These are phyloP conservation scores for Bucco capensis DNA, from an alignment of 2,113 vertebrate genomes.

Conservation along the genomic window DNA sequence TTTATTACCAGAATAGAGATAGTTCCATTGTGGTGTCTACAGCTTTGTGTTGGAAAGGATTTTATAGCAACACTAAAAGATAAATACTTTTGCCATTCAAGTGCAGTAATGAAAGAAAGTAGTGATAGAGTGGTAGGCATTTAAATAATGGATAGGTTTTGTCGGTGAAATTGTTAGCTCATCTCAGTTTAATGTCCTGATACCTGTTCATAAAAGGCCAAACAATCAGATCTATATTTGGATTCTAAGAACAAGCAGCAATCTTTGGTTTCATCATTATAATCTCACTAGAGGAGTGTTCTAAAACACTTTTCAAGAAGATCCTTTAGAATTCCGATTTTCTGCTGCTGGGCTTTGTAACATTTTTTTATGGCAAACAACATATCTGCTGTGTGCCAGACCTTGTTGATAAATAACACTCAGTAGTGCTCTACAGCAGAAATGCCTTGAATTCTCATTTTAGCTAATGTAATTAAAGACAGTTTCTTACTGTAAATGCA, in stretches of 20 bases:
- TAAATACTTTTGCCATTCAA: constrained; percentile 20
- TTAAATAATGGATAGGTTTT: constrained; percentile 12
- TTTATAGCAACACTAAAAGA: constrained; percentile 43
- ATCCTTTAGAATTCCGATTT: background rate
- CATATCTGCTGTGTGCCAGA: background rate
- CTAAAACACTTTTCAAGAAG: background rate
- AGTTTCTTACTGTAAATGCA: background rate
- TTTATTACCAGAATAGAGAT: background rate
- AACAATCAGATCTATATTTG: background rate
- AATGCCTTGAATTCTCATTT: background rate
- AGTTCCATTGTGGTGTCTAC: background rate
- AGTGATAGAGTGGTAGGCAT: background rate
- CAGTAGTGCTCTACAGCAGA: background rate
- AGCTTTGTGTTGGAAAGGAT: background rate
- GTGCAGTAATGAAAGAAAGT: background rate
- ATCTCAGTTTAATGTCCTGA: background rate
- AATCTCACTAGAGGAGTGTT: background rate
- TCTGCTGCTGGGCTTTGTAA: background rate
- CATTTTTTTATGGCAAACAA: background rate
- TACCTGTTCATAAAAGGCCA: background rate
- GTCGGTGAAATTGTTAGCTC: background rate
- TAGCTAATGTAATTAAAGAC: background rate
- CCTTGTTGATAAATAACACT: background rate
- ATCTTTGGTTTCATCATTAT: background rate
- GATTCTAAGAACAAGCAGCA: background rate